phyloP scores from a whole-genome alignment of 30 jellyfish, hydroid and myxozoan species.

The Sanderia malayensis region DNA sequence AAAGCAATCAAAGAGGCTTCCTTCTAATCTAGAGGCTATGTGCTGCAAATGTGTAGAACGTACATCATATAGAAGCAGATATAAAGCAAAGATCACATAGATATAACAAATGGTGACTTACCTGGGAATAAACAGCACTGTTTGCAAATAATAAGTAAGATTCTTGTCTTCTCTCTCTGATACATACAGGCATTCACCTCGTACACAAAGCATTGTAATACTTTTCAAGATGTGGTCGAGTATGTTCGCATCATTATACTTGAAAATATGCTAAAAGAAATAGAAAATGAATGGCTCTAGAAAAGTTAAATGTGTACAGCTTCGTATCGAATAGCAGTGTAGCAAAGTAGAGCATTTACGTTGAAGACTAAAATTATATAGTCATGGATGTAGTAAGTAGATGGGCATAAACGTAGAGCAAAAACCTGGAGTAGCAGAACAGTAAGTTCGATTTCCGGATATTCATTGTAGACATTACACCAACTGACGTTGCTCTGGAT shows the following conservation, averaged over 20 bases:
- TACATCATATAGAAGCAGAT: too few relatives aligned
- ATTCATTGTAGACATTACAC: constrained; percentile 34
- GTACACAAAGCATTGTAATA: constrained; percentile 69
- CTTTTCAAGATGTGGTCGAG: constrained; percentile 65
- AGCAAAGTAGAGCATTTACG: too few relatives aligned
- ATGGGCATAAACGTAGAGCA: neutral
- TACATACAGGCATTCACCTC: constrained; percentile 87
- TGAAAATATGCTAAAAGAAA: constrained; percentile 67
- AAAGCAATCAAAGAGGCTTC: too few relatives aligned
- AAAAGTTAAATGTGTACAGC: too few relatives aligned
- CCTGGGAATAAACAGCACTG: constrained; percentile 83
- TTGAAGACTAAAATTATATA: too few relatives aligned
- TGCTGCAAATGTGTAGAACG: too few relatives aligned
- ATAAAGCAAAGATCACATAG: neutral
- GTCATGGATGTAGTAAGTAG: too few relatives aligned
- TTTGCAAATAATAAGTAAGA: constrained; percentile 72
- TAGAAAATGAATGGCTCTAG: neutral
- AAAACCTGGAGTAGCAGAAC: constrained; percentile 47
- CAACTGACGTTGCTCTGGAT: constrained; percentile 8
- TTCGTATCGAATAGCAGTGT: too few relatives aligned
- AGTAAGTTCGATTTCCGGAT: constrained; percentile 60
- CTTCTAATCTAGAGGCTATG: too few relatives aligned
- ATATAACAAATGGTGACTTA: constrained; percentile 9
- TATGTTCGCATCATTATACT: constrained; percentile 64
- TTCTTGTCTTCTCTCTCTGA: constrained; percentile 77